Evolutionary conservation across 30 jellyfish, hydroid and myxozoan species (phyloP).

Genomic region (Turritopsis dohrnii): DNA sequence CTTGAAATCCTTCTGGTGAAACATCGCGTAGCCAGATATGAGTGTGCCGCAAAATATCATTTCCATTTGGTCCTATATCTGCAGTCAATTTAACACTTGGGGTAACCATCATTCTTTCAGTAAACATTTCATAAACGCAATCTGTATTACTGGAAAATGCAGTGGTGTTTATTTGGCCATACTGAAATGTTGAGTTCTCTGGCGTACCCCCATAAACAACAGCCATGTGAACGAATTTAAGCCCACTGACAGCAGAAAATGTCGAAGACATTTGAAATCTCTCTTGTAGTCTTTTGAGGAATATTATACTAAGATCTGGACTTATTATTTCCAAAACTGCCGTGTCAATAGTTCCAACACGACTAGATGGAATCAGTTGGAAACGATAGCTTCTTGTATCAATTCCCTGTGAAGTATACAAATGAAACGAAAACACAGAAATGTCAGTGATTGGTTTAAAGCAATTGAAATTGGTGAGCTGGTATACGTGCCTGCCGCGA

Average conservation of each 20-base stretch:
- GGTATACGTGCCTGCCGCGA: slow-evolving; percentile 3
- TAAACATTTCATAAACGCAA: neutral
- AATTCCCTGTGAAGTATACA: too few relatives aligned
- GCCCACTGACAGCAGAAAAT: neutral
- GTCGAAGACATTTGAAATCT: neutral
- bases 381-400: neutral
- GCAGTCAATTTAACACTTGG: slow-evolving; percentile 4
- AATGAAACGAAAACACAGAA: neutral
- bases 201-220: neutral
- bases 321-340: neutral
- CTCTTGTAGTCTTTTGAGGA: neutral
- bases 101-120: neutral
- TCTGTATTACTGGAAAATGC: neutral
- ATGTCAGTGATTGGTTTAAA: neutral
- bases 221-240: neutral
- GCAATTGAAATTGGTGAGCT: neutral
- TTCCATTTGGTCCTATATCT: neutral
- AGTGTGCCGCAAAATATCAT: neutral
- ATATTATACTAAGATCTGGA: neutral
- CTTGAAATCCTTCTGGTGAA: slow-evolving; percentile 7
- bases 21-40: slow-evolving; percentile 15
- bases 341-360: neutral
- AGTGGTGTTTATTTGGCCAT: neutral
- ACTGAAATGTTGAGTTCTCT: neutral
- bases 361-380: neutral